Base-by-base conservation (phyloP, 1,140 invertebrate species). In the Bombus confusus region DNA sequence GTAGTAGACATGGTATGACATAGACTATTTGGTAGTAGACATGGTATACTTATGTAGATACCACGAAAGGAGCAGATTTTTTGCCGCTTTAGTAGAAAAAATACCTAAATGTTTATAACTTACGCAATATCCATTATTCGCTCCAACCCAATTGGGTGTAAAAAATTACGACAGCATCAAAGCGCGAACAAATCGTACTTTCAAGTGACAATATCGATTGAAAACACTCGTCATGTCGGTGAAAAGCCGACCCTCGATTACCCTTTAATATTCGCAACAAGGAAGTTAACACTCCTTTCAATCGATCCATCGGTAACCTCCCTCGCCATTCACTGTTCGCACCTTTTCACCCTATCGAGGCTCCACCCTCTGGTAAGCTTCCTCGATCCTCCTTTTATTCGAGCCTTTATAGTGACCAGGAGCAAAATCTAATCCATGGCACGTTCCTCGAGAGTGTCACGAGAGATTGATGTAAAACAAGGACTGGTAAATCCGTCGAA, bases 391-490 rank as follows among this genome's bases (percentile, higher is more conserved):
- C 18, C 47, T 39, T 39, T 76, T 39, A 39, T 39, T 37, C 37
- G 34, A n/a, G 31, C 25, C 57, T 77, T 78, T 39, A 34, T 3
- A 28, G n/a, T 78, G 57, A 78, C 57, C 57, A 41, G 8, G 37
- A 25, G 37, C 37, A 10, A 41, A 39, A 78, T 78, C 75, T 62
- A 78, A 78, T 78, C 75, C 37, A 37, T 6, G 34, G n/a, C n/a
- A 34, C 72, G 73, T 52, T 52, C 10, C 31, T 74, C 31, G 72
- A 12, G 4, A 52, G 9, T 18, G 59, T 78, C 37, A 28, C 28
- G 28, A 1, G 57, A 78, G 75, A 78, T 78, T 25, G 59, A 78
- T 80, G 66, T 62, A 69, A 69, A 80, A 69, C 41, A 80, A 69
- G 78, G 1, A 31, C 25, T 31, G 34, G 13, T 69, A 69, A 69